A percentile compares a stretch with the other conserved stretches of the same genome.
These are phyloP conservation scores for Hylia prasina DNA, from an alignment of 2,113 vertebrate species.

Conservation along the genomic window DNA sequence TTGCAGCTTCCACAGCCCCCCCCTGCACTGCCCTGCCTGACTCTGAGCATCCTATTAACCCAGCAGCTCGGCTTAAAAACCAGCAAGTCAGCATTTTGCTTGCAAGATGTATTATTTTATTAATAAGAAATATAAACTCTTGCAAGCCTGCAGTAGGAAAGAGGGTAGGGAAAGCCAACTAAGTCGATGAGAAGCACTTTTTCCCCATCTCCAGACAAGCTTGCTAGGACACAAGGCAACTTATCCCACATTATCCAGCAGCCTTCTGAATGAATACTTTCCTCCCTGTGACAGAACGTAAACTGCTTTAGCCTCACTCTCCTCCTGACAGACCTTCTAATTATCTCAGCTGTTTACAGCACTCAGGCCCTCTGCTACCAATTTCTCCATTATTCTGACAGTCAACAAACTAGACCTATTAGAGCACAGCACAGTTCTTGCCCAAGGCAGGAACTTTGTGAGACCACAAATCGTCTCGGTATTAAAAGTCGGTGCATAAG, in stretches of 20 bases:
- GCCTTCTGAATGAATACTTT: conserved; percentile 46
- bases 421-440: conserved; percentile 76
- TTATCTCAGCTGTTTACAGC: conserved; percentile 86
- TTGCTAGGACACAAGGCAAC: not conserved
- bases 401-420: conserved; percentile 86
- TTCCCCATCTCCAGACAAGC: not conserved
- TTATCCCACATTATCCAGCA: not conserved
- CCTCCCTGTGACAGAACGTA: conserved; percentile 2
- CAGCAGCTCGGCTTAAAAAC: not conserved
- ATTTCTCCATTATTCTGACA: conserved; percentile 94
- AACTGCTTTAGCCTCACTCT: conserved; percentile 64
- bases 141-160: not conserved
- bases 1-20: not conserved
- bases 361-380: conserved; percentile 77
- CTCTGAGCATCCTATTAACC: not conserved
- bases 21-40: not conserved
- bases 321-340: conserved; percentile 83
- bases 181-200: not conserved
- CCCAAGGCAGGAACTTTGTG: conserved; percentile 81
- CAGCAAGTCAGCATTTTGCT: conserved; percentile 10
- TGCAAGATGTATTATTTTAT: not conserved
- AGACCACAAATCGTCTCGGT: conserved; percentile 82
- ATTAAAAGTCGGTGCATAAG: conserved; percentile 86
- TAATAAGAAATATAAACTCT: conserved; percentile 27
- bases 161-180: not conserved